Percentiles rank a stretch among this genome's conserved stretches.
Evolutionary conservation across 2,888 invertebrate genomes (phyloP).

Genomic region (Falcaria lacertinaria): DNA sequence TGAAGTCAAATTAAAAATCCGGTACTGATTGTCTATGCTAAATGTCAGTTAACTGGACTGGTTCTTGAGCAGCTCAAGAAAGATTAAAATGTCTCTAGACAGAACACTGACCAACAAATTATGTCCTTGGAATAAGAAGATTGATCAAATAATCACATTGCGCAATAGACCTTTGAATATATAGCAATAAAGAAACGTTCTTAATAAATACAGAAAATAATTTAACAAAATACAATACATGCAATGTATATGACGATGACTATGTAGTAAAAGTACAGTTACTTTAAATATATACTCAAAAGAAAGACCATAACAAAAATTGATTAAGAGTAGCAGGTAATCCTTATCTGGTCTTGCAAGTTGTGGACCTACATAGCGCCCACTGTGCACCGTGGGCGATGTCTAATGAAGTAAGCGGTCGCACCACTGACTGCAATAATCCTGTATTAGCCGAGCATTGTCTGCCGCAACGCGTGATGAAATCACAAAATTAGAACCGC

Average conservation of each 20-base stretch:
- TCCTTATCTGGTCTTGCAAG: no score
- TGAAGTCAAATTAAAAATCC: background rate
- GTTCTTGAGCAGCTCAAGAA: no score
- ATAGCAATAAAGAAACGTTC: no score
- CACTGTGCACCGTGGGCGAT: slow-evolving; percentile 48
- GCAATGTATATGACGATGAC: no score
- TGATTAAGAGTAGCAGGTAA: no score
- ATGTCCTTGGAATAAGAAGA: background rate
- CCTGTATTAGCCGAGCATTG: slow-evolving; percentile 52
- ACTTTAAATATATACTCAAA: no score
- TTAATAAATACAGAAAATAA: no score
- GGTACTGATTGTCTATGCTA: background rate
- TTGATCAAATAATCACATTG: background rate
- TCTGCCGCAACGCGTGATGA: slow-evolving; percentile 13
- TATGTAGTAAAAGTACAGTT: no score
- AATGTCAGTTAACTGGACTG: background rate
- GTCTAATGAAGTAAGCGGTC: slow-evolving; percentile 46
- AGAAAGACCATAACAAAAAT: no score
- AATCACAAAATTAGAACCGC: no score
- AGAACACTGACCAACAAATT: background rate
- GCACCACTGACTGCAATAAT: slow-evolving; percentile 43
- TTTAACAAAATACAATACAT: no score
- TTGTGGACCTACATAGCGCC: slow-evolving; percentile 27
- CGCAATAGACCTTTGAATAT: background rate
- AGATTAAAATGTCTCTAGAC: background rate